Conservation (phyloP, 2,888 invertebrate species). For the Calliphora vomitoria region DNA sequence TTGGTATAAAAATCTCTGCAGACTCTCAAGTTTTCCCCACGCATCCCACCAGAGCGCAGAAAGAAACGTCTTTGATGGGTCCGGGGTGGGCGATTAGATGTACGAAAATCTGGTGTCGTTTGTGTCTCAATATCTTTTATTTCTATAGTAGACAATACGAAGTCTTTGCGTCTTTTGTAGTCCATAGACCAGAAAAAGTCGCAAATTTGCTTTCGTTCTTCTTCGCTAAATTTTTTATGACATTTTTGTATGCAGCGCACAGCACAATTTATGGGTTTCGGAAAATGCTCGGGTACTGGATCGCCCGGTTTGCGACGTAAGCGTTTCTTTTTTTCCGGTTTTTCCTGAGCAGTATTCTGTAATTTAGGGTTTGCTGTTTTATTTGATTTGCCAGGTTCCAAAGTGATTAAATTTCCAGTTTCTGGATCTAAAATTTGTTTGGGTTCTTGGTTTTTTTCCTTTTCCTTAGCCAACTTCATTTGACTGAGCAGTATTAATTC, state of each 20-base stretch:
- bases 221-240: conserved; percentile 71
- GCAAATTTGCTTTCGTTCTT: conserved; percentile 75
- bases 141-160: conserved; percentile 73
- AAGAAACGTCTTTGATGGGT: conserved; percentile 66
- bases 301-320: conserved; percentile 57
- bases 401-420: conserved; percentile 20
- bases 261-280: conserved; percentile 71
- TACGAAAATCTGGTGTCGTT: conserved; percentile 70
- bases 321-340: not conserved
- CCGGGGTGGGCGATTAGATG: conserved; percentile 63
- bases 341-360: not conserved
- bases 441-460: not conserved
- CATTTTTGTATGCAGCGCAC: conserved; percentile 70
- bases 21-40: conserved; percentile 31
- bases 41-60: conserved; percentile 51
- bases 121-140: conserved; percentile 68
- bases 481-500: not conserved
- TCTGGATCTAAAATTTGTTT: conserved; percentile 26
- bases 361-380: not conserved
- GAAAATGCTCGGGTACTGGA: conserved; percentile 56
- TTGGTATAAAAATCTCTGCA: conserved; percentile 70
- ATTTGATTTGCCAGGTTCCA: not conserved
- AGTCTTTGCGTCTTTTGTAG: conserved; percentile 75
- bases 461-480: not conserved
- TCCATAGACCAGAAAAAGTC: conserved; percentile 75